These are phyloP conservation scores for Pinna nobilis DNA, from an alignment of 1,140 invertebrate species.

Conservation along the genomic window DNA sequence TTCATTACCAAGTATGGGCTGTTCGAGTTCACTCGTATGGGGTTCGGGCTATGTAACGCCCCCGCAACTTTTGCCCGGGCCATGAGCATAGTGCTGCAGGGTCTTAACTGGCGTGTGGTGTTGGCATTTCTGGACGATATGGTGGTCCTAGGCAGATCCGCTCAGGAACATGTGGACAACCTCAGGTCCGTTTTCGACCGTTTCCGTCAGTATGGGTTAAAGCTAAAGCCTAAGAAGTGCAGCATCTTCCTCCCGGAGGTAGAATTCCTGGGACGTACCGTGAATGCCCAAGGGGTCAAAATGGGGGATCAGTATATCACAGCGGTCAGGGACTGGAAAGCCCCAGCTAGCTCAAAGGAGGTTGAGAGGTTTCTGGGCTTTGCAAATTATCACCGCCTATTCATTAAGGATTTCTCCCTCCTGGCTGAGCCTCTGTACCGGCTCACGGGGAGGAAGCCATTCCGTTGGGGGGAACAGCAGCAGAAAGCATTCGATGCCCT, in stretches of 20 bases:
- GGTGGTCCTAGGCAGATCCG: conserved; percentile 14
- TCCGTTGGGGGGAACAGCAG: neutral
- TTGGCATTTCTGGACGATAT: conserved; percentile 33
- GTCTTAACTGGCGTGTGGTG: conserved; percentile 25
- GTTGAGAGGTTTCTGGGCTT: conserved; percentile 34
- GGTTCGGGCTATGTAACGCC: conserved; percentile 14
- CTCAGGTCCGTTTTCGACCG: conserved; percentile 11
- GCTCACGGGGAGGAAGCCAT: neutral
- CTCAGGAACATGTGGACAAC: conserved; percentile 21
- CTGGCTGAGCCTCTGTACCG: neutral
- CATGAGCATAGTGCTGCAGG: conserved; percentile 12
- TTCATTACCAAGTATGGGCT: conserved; percentile 20
- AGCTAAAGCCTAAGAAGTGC: conserved; percentile 38
- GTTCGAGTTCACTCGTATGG: conserved; percentile 4
- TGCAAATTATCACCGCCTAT: conserved; percentile 34
- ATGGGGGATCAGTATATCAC: conserved; percentile 8
- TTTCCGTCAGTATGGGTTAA: conserved; percentile 26
- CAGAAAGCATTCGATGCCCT: conserved; percentile 5
- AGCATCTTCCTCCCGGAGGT: conserved; percentile 28
- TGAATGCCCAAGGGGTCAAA: conserved; percentile 56
- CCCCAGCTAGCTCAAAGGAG: conserved; percentile 20
- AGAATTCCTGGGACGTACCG: conserved; percentile 31
- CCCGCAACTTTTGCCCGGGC: conserved; percentile 25
- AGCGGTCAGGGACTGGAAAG: conserved; percentile 9
- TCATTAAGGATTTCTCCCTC: conserved; percentile 18